phyloP scores from a whole-genome alignment of 2,797 vertebrate species.

The Ptychadena robeensis region DNA sequence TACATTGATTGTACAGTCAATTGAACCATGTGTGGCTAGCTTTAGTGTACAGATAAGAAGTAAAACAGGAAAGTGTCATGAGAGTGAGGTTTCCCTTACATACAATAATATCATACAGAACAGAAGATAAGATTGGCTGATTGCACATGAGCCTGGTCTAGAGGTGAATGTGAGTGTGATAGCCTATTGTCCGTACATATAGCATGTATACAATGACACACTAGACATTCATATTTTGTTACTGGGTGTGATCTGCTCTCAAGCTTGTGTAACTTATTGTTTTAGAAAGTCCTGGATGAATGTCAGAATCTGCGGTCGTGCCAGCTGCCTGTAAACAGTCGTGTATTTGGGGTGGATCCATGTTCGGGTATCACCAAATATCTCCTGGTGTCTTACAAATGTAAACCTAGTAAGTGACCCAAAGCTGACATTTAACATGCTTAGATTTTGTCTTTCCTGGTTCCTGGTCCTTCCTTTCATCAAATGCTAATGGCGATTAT shows the following conservation, averaged over 20 bases:
- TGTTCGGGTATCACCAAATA: constrained; percentile 92
- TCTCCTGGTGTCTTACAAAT: constrained; percentile 95
- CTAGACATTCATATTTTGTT: constrained; percentile 50
- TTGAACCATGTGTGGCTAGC: no score
- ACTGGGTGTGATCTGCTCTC: constrained; percentile 64
- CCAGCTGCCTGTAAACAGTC: constrained; percentile 90
- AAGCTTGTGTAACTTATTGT: constrained; percentile 71
- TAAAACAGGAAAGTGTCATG: not conserved
- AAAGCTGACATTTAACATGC: not conserved
- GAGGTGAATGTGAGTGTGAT: not conserved
- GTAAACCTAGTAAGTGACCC: constrained; percentile 92
- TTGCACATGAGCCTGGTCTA: not conserved
- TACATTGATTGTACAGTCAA: no score
- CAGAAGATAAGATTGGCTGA: constrained; percentile 39
- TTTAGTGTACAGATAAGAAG: not conserved
- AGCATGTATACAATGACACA: not conserved
- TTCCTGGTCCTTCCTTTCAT: no score
- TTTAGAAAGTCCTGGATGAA: constrained; percentile 95
- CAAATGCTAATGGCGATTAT: no score
- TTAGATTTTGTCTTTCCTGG: no score
- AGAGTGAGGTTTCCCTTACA: constrained; percentile 39
- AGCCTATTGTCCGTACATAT: constrained; percentile 27
- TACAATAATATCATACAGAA: constrained; percentile 10
- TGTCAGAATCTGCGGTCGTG: constrained; percentile 93
- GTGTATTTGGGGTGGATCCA: constrained; percentile 91